Percentiles rank a stretch among this genome's conserved stretches.
phyloP scores from a whole-genome alignment of 2,888 invertebrate genomes.

The Caenorhabditis sp. region DNA sequence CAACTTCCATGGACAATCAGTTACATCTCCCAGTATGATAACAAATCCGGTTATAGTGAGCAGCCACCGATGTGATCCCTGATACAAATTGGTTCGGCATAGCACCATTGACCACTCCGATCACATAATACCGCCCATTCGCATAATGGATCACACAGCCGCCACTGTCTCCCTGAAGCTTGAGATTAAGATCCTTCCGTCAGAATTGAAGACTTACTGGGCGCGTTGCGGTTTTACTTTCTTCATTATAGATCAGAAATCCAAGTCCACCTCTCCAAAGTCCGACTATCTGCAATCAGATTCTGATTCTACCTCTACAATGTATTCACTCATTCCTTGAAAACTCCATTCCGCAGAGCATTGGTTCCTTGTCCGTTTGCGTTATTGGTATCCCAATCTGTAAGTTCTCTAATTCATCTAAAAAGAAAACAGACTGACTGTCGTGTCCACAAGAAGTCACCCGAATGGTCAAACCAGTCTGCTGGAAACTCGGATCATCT shows the following conservation, averaged over 20 bases:
- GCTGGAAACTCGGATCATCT: background rate
- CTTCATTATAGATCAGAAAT: no score
- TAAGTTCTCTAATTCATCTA: background rate
- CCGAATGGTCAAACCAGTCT: background rate
- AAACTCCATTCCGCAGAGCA: background rate
- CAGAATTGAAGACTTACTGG: background rate
- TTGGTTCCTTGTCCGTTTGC: background rate
- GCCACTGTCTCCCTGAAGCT: conserved; percentile 1
- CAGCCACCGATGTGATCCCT: background rate
- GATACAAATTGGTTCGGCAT: background rate
- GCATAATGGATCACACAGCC: background rate
- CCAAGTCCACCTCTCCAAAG: background rate
- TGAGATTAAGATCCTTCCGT: background rate
- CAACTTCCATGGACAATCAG: no score
- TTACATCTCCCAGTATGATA: background rate
- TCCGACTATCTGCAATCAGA: no score
- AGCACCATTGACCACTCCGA: background rate
- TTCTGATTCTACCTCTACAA: no score
- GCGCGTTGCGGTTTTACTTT: background rate
- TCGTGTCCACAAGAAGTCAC: background rate
- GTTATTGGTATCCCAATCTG: background rate
- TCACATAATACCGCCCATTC: background rate
- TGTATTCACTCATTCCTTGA: no score
- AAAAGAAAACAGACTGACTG: background rate
- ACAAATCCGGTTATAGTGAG: background rate